Percentiles rank a stretch among this genome's conserved stretches.
Evolutionary conservation across 1,140 invertebrate genomes (phyloP).

Genomic region (Lysiphlebus fabarum): DNA sequence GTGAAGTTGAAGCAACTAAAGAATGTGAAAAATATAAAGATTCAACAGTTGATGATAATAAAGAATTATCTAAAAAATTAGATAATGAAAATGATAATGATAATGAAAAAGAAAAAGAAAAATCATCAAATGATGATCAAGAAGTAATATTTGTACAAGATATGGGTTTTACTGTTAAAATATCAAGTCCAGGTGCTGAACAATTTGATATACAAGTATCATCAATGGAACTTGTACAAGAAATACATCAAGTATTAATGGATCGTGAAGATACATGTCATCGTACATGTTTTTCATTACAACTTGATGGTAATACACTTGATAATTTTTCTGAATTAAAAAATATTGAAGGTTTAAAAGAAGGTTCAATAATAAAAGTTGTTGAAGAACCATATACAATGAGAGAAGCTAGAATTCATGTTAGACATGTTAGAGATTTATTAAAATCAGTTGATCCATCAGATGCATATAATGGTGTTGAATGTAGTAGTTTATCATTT

Average conservation of each 20-base stretch:
- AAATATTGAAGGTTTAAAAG: conserved; percentile 91
- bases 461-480: conserved; percentile 92
- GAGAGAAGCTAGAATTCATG: conserved; percentile 94
- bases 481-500: conserved; percentile 94
- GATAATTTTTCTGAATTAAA: conserved; percentile 98
- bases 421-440: conserved; percentile 93
- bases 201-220: conserved; percentile 93
- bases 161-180: conserved; percentile 89
- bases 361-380: conserved; percentile 89
- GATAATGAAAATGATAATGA: conserved; percentile 66
- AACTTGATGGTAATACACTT: conserved; percentile 87
- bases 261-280: conserved; percentile 97
- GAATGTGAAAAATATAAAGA: conserved; percentile 50
- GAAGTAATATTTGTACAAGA: conserved; percentile 92
- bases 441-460: conserved; percentile 89
- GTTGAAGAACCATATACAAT: conserved; percentile 96
- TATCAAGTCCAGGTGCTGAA: conserved; percentile 83
- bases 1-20: conserved; percentile 57
- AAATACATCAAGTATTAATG: conserved; percentile 97
- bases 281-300: conserved; percentile 94
- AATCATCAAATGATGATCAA: conserved; percentile 57
- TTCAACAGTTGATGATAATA: conserved; percentile 35
- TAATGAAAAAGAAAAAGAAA: conserved; percentile 54
- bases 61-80: neutral
- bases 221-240: conserved; percentile 94